Evolutionary conservation across 2,797 vertebrate species (phyloP).

Genomic region (Rhinatrema bivittatum): DNA sequence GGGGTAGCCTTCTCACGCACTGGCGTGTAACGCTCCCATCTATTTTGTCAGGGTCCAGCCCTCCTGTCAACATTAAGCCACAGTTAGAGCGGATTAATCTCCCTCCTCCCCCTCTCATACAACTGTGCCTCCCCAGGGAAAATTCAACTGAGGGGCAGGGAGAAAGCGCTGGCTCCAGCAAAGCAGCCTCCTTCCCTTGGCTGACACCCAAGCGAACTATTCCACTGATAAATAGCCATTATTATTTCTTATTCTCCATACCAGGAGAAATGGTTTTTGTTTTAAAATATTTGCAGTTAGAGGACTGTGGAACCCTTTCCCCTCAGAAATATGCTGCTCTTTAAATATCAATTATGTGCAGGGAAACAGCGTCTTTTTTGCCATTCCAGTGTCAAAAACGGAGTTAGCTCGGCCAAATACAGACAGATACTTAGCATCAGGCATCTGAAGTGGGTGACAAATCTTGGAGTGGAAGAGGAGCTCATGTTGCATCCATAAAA

Average conservation of each 20-base stretch:
- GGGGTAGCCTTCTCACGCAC: conserved; percentile 18
- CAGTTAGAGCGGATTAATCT: conserved; percentile 15
- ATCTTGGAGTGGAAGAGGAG: too few relatives aligned
- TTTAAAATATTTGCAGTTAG: too few relatives aligned
- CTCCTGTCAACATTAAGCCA: conserved; percentile 16
- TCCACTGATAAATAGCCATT: not conserved
- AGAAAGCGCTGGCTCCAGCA: not conserved
- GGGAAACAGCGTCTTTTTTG: too few relatives aligned
- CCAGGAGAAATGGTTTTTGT: not conserved
- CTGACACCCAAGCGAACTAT: not conserved
- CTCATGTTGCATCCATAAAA: too few relatives aligned
- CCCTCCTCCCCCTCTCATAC: not conserved
- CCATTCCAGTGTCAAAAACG: too few relatives aligned
- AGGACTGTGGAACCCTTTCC: not conserved
- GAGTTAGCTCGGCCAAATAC: too few relatives aligned
- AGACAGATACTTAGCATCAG: too few relatives aligned
- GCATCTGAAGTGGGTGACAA: too few relatives aligned
- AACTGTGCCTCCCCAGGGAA: not conserved
- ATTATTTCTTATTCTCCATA: not conserved
- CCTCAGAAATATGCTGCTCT: too few relatives aligned
- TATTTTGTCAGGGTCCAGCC: conserved; percentile 14
- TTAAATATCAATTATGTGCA: not conserved
- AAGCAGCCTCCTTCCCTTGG: conserved; percentile 5
- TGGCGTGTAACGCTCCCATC: conserved; percentile 14
- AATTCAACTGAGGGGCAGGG: not conserved